Evolutionary conservation across 1,140 invertebrate genomes (phyloP), one percentile per base, ranked within the genome.

Genomic region (Hyles vespertilio): DNA sequence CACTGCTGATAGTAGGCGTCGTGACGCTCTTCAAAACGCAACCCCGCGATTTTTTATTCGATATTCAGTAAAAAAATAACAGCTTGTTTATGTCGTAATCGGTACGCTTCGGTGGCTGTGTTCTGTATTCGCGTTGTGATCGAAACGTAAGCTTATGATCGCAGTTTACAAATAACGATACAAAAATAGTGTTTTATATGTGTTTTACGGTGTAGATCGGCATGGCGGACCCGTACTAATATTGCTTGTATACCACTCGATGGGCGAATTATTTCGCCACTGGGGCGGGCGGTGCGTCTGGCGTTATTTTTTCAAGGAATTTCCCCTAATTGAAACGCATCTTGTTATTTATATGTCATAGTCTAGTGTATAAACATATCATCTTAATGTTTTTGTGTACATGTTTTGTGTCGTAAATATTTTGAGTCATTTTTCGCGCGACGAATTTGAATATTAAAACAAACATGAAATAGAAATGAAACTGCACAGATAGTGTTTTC

Each of bases 1-100:
- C 81, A 81, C 79, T 78, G 68, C 76, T 59, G 76, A 70, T 68
- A 80, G 81, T 77, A 76, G 80, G 77, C 81, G 83, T 82, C 78
- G 78, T 74, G 74, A 79, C 73, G 84, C 80, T 64, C 62, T 78
- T 70, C 56, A 62, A 63, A 70, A 76, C 53, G 57, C 61, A 49
- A 71, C 61, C 67, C 64, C 69, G 70, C 70, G 70, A 58, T 56
- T 73, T 72, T 63, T 56, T 61, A 44, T 47, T 59, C 59, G 56
- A 48, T 51, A 58, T 51, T 48, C 48, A 63, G 56, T 60, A 67
- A 72, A 61, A 70, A 58, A 66, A 58, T 65, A 61, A 64, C 58
- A 63, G 43, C 67, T 64, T 58, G 46, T n/a, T 48, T n/a, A 48
- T 48, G n/a, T 32, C 36, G 57, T 49, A 47, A 54, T 43, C 40